Percentiles rank a stretch among this genome's conserved stretches.
These are phyloP conservation scores for Cephalopterus ornatus DNA, from an alignment of 2,113 vertebrate genomes.

Conservation along the genomic window DNA sequence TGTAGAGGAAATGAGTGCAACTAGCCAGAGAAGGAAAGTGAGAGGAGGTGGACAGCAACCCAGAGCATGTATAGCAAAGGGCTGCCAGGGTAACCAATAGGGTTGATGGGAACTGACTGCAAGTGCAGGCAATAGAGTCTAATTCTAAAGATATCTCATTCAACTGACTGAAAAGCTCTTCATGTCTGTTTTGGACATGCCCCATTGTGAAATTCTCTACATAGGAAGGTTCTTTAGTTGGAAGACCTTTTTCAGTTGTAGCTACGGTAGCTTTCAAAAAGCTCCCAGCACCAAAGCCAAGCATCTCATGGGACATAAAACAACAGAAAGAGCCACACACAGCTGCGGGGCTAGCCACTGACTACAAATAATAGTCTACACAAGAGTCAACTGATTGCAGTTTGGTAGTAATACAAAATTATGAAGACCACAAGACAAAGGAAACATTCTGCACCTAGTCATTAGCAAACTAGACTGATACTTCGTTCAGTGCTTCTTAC, in stretches of 20 bases:
- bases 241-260: neutral
- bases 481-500: neutral
- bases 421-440: neutral
- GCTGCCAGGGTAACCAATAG: accelerated
- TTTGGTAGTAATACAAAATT: neutral
- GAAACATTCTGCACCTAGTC: neutral
- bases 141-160: neutral
- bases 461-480: neutral
- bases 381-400: accelerated
- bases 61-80: accelerated
- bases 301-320: accelerated
- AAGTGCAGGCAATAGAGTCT: neutral
- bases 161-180: neutral
- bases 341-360: neutral
- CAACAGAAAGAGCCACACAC: neutral
- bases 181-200: neutral
- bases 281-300: neutral
- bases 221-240: neutral
- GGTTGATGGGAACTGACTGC: neutral
- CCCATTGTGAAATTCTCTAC: neutral
- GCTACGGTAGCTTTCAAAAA: neutral
- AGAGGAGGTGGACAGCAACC: neutral
- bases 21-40: neutral
- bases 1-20: neutral
- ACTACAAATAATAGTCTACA: neutral